phyloP scores from a whole-genome alignment of 2,888 invertebrate species.

The Adineta ricciae region DNA sequence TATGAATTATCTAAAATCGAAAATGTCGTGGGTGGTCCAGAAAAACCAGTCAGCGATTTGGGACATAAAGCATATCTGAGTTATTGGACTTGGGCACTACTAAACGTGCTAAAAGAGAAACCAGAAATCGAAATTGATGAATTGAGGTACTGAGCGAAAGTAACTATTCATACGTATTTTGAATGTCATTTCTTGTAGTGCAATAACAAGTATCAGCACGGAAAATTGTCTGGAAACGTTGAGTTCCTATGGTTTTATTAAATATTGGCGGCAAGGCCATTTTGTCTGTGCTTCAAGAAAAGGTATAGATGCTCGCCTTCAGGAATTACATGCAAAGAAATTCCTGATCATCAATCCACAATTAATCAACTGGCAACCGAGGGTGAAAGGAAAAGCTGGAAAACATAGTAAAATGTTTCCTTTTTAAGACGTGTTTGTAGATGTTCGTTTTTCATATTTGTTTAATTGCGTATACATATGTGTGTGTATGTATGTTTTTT shows the following conservation, averaged over 20 bases:
- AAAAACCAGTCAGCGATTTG: conserved; percentile 88
- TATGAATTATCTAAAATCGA: conserved; percentile 90
- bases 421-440: not conserved
- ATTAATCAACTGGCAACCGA: not conserved
- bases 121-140: conserved; percentile 50
- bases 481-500: not conserved
- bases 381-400: conserved; percentile 9
- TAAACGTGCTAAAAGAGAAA: conserved; percentile 77
- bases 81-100: conserved; percentile 89
- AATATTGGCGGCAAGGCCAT: conserved; percentile 97
- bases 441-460: not conserved
- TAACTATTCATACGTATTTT: not conserved
- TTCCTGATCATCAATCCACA: conserved; percentile 59
- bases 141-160: not conserved
- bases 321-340: conserved; percentile 77
- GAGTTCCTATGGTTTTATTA: conserved; percentile 94
- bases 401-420: not conserved
- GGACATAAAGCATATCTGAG: conserved; percentile 89
- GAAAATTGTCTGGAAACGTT: conserved; percentile 87
- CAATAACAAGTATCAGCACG: conserved; percentile 86
- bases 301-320: conserved; percentile 79
- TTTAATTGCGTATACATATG: not conserved
- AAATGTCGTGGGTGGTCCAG: conserved; percentile 86
- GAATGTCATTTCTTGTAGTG: conserved; percentile 36
- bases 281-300: conserved; percentile 94